Conservation (phyloP, 2,113 vertebrate species). For the Climacteris rufus region DNA sequence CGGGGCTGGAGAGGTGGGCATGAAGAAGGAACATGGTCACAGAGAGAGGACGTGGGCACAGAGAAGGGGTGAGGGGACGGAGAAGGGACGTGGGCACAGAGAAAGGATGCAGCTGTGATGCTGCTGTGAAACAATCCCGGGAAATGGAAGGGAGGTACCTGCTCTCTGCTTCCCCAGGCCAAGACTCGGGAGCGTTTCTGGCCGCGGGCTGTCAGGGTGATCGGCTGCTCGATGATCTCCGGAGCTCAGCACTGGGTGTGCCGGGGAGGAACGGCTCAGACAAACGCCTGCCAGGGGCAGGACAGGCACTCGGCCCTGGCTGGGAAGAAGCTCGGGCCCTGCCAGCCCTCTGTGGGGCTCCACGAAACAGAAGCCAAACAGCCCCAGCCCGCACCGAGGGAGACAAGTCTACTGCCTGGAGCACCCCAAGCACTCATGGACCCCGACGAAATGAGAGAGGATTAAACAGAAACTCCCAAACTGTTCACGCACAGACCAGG, state of each 20-base stretch:
- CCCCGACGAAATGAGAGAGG: rapidly evolving
- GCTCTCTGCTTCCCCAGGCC: neutral
- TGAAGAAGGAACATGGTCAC: rapidly evolving
- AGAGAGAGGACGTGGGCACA: neutral
- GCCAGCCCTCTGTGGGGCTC: neutral
- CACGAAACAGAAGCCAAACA: rapidly evolving
- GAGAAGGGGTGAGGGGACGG: neutral
- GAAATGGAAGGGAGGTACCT: neutral
- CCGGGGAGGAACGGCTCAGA: neutral
- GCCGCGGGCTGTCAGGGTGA: rapidly evolving
- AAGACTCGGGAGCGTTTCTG: rapidly evolving
- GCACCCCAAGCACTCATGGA: neutral
- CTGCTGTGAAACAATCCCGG: neutral
- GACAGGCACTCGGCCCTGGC: neutral
- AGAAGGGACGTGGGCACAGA: neutral
- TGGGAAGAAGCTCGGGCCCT: neutral
- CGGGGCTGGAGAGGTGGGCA: neutral
- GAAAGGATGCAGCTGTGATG: neutral
- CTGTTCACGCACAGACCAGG: rapidly evolving
- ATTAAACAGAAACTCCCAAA: neutral
- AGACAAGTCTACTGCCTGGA: neutral
- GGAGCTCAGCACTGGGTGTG: neutral
- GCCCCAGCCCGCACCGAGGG: rapidly evolving
- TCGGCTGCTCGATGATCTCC: neutral
- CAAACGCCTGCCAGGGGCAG: neutral